These are phyloP conservation scores for Apotomis capreana DNA, from an alignment of 2,888 invertebrate species.

Conservation along the genomic window DNA sequence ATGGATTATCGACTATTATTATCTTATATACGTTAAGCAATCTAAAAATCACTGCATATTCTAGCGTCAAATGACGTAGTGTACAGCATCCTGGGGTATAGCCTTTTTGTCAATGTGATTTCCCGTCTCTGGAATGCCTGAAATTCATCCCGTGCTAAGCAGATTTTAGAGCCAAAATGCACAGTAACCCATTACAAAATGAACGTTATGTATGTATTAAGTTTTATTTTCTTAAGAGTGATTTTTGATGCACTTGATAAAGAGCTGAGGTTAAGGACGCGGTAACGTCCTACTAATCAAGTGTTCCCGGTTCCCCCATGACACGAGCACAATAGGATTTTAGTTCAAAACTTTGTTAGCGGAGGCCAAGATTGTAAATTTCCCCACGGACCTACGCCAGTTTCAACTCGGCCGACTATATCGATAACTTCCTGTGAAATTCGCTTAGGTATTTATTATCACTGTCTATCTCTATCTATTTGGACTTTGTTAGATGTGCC, in stretches of 20 bases:
- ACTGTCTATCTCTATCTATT: conserved; percentile 41
- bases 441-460: conserved; percentile 66
- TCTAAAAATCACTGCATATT: too few relatives aligned
- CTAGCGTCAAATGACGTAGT: too few relatives aligned
- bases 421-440: conserved; percentile 76
- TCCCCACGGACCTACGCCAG: conserved; percentile 77
- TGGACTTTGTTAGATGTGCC: background rate
- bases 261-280: background rate
- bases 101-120: too few relatives aligned
- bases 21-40: too few relatives aligned
- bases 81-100: too few relatives aligned
- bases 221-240: background rate
- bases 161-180: too few relatives aligned
- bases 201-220: too few relatives aligned
- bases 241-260: background rate
- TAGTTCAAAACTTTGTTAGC: conserved; percentile 81
- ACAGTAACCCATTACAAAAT: too few relatives aligned
- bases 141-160: too few relatives aligned
- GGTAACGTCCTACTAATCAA: conserved; percentile 63
- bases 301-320: conserved; percentile 65
- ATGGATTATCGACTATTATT: too few relatives aligned
- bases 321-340: conserved; percentile 79
- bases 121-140: too few relatives aligned
- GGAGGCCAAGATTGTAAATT: conserved; percentile 80
- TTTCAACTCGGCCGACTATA: conserved; percentile 77